Percentiles rank a stretch among this genome's conserved stretches.
Evolutionary conservation across 2,113 vertebrate species (phyloP).

Genomic region (Gavialis gangeticus): DNA sequence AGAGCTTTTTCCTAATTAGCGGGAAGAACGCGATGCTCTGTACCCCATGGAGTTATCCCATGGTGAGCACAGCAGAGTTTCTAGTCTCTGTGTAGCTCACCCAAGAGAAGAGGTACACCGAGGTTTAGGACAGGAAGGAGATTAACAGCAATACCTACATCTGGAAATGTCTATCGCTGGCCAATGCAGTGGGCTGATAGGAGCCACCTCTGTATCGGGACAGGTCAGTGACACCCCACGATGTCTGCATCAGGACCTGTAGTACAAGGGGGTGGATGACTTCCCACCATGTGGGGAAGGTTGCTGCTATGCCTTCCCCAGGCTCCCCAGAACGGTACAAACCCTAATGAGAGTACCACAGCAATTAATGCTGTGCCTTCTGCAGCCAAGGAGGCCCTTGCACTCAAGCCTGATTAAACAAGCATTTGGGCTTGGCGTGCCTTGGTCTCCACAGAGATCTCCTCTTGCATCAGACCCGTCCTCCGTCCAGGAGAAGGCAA

Average conservation of each 20-base stretch:
- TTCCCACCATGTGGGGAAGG: fast-evolving
- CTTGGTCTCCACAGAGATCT: not conserved
- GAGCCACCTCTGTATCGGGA: too few relatives aligned
- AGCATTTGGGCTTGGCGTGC: not conserved
- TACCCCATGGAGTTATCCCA: fast-evolving
- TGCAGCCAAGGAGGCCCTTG: not conserved
- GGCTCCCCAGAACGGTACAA: fast-evolving
- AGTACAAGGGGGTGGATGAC: too few relatives aligned
- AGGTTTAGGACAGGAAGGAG: not conserved
- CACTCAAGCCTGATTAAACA: fast-evolving
- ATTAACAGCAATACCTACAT: too few relatives aligned
- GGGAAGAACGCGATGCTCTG: too few relatives aligned
- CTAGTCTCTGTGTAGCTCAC: not conserved
- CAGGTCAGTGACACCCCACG: too few relatives aligned
- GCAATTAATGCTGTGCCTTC: not conserved
- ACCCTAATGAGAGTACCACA: fast-evolving
- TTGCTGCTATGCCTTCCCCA: not conserved
- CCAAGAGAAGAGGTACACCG: not conserved
- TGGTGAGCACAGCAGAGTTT: not conserved
- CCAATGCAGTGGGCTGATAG: too few relatives aligned
- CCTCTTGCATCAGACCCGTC: not conserved
- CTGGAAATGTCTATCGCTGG: too few relatives aligned
- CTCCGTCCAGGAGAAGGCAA: not conserved
- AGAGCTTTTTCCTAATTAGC: too few relatives aligned
- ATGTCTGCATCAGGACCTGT: too few relatives aligned